These are phyloP conservation scores for Tipula helvola DNA, from an alignment of 2,888 invertebrate species.

Conservation along the genomic window DNA sequence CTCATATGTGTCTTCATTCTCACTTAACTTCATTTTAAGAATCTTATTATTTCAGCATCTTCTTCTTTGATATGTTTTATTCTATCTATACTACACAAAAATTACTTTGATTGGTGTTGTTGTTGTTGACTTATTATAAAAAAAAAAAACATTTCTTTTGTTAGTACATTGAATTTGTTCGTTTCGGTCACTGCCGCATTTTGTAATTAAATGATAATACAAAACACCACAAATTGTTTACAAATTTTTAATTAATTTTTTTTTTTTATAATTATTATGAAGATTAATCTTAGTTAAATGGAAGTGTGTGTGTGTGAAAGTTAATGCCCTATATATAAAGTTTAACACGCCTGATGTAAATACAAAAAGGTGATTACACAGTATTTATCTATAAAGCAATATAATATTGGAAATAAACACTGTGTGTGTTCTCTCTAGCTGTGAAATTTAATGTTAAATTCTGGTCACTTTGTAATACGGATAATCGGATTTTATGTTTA, in stretches of 20 bases:
- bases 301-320: neutral
- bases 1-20: neutral
- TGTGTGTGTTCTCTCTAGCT: neutral
- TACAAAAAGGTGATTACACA: neutral
- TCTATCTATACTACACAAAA: neutral
- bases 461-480: no score
- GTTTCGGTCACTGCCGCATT: neutral
- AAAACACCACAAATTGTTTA: neutral
- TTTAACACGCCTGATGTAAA: neutral
- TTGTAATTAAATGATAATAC: neutral
- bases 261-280: neutral
- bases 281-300: neutral
- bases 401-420: neutral
- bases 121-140: neutral
- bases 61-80: neutral
- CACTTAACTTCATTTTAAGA: neutral
- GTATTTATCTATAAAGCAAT: neutral
- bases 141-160: neutral
- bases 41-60: neutral
- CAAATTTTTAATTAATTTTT: neutral
- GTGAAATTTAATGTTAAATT: neutral
- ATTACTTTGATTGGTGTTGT: neutral
- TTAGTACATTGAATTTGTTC: neutral
- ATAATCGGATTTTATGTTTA: no score
- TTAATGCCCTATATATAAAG: no score